These are phyloP conservation scores for Bombus pascuorum DNA, from an alignment of 1,140 invertebrate species.

Conservation along the genomic window DNA sequence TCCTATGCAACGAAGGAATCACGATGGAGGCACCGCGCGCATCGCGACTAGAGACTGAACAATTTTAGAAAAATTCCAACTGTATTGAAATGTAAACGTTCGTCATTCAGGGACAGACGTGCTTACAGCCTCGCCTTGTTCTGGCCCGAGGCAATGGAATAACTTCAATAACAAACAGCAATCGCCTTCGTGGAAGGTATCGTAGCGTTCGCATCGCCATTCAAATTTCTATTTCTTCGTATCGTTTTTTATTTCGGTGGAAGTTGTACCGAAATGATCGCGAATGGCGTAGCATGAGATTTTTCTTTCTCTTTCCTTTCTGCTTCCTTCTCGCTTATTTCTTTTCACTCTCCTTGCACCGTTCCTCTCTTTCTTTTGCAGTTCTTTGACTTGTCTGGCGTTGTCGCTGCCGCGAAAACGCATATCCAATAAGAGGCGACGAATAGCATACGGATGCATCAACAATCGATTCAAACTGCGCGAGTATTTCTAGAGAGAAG, in stretches of 20 bases:
- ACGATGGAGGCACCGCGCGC: slow-evolving; percentile 52
- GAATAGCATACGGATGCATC: not conserved
- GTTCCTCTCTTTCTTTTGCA: not conserved
- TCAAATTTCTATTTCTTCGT: not conserved
- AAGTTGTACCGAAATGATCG: not conserved
- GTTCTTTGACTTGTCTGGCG: not conserved
- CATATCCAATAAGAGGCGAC: not conserved
- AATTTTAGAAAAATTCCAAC: slow-evolving; percentile 70
- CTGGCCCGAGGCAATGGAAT: slow-evolving; percentile 77
- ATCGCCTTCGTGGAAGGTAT: slow-evolving; percentile 65
- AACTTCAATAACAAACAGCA: slow-evolving; percentile 77
- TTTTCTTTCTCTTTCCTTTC: not conserved
- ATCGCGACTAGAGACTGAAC: slow-evolving; percentile 58
- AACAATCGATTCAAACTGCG: not conserved
- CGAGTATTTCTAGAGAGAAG: slow-evolving; percentile 2
- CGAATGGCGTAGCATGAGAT: no score
- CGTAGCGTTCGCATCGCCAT: slow-evolving; percentile 9
- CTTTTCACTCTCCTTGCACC: not conserved
- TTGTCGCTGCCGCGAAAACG: not conserved
- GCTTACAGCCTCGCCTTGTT: slow-evolving; percentile 73
- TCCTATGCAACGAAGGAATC: slow-evolving; percentile 46
- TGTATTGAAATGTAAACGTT: slow-evolving; percentile 75
- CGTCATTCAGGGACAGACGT: slow-evolving; percentile 73
- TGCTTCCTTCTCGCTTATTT: not conserved
- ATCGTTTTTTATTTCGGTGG: not conserved